Conservation (phyloP, 2,888 invertebrate species). For the Tinea pellionella region DNA sequence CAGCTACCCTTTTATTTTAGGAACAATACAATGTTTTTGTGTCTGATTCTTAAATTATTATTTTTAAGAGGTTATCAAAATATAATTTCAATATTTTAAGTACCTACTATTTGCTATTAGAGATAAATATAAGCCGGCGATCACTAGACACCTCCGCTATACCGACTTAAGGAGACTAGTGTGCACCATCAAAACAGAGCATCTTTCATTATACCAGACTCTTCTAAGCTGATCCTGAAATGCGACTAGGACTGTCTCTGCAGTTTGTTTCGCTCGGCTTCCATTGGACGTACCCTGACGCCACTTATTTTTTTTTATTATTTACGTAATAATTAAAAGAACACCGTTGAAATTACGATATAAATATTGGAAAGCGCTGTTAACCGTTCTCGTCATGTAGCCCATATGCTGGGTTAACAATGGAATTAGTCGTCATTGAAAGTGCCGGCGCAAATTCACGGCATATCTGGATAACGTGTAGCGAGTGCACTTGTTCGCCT, state of each 20-base stretch:
- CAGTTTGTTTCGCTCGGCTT: no score
- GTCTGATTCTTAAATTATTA: not conserved
- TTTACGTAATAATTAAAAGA: not conserved
- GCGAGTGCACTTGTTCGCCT: constrained; percentile 59
- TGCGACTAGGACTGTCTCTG: no score
- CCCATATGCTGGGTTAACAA: constrained; percentile 62
- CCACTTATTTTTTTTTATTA: not conserved
- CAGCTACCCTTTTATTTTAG: not conserved
- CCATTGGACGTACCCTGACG: no score
- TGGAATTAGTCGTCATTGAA: constrained; percentile 67
- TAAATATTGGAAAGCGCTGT: constrained; percentile 21
- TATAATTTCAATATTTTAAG: no score
- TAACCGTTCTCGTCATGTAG: constrained; percentile 47
- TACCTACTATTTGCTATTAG: no score
- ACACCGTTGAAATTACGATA: not conserved
- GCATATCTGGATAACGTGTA: constrained; percentile 56
- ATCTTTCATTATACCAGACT: no score
- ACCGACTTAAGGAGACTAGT: no score
- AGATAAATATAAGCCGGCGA: no score
- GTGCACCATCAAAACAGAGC: no score
- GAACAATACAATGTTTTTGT: not conserved
- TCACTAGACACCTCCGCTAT: no score
- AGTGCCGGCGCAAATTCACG: constrained; percentile 46
- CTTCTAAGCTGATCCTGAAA: no score
- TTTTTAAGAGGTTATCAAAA: not conserved